Evolutionary conservation across 2,888 invertebrate genomes (phyloP), one percentile per base, ranked within the genome.

Genomic region (Heliconius cydno): DNA sequence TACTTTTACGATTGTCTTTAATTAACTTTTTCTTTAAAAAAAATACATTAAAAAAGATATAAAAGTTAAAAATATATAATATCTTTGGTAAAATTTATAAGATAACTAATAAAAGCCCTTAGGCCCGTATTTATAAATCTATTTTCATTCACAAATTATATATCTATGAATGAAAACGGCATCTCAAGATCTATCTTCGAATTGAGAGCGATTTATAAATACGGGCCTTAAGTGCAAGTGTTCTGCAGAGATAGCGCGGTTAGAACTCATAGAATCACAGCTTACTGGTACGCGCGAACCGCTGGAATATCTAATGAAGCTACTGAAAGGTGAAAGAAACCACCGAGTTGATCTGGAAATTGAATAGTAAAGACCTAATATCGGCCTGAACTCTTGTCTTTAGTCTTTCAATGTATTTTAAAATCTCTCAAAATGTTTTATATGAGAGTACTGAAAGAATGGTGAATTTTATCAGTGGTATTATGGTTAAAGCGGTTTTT

Each of bases 171-270:
- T 22, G 3, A 52, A 52, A 52, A 52, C 52, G 22, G 3, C 52
- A 52, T 19, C 52, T 52, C 22, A 52, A 7, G 52, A 52, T 52
- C 19, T 19, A 52, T 52, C 15, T 52, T 19, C 15, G 52, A 52
- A 15, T 19, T 52, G 15, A 19, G 19, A 52, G 19, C 46, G 46
- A 19, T 46, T 46, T 46, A 46, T 46, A 46, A 46, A 46, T 46
- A 46, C 46, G 78, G 71, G 70, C 71, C 60, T 73, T 80, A 25
- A 38, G 68, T 79, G 77, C 73, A 74, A 79, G 79, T 82, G 81
- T 82, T 82, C 74, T n/a, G 74, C 25, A 66, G 79, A 78, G 82
- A 82, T 82, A 82, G 79, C 79, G 74, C 73, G 57, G 76, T 57
- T 81, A 81, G 79, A 78, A 76, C 79, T 77, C 76, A 78, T 76